These are phyloP conservation scores for Sapajus apella DNA, from an alignment of 2,113 vertebrate species.

Conservation along the genomic window DNA sequence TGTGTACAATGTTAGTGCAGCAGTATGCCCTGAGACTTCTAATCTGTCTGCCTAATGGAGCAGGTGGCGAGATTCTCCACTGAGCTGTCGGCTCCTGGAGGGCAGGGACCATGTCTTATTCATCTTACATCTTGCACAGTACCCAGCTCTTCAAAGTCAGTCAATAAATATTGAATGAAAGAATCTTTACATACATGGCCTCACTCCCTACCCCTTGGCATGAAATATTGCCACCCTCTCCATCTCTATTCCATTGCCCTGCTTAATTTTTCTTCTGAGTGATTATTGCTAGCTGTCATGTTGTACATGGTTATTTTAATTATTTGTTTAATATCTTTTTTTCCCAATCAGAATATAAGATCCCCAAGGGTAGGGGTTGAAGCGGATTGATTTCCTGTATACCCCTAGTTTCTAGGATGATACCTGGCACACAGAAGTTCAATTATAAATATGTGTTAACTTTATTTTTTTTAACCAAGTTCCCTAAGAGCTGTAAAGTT, in stretches of 20 bases:
- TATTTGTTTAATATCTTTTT: background rate
- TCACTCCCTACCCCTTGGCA: background rate
- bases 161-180: constrained; percentile 35
- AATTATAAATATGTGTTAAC: background rate
- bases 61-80: constrained; percentile 53
- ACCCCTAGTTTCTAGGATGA: background rate
- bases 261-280: constrained; percentile 31
- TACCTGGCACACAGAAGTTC: background rate
- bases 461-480: background rate
- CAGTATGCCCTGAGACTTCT: constrained; percentile 57
- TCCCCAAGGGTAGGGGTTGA: background rate
- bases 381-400: background rate
- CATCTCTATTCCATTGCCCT: background rate
- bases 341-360: background rate
- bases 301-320: background rate
- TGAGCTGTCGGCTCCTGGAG: constrained; percentile 48
- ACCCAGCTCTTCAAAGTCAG: constrained; percentile 7
- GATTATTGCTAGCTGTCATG: background rate
- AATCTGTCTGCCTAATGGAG: constrained; percentile 65
- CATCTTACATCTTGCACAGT: background rate
- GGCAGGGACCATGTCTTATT: constrained; percentile 30
- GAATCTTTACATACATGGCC: background rate
- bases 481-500: background rate
- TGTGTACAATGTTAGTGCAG: constrained; percentile 4
- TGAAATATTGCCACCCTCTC: background rate